Percentiles rank a stretch among this genome's conserved stretches.
Evolutionary conservation across 2,113 vertebrate genomes (phyloP).

Genomic region (Platysternon megacephalum): DNA sequence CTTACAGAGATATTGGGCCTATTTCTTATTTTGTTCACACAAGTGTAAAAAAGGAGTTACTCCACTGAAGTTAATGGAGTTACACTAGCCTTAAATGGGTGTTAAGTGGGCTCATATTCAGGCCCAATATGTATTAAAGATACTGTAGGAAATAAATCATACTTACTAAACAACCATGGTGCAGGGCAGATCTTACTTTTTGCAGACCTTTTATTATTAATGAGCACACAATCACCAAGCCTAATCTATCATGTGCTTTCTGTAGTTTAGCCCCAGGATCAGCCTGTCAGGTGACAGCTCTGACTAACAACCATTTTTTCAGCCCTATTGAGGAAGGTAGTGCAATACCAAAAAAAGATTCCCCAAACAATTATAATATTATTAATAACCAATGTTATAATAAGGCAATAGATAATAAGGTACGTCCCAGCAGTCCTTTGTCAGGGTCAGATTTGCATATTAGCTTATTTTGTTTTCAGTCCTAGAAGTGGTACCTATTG

Average conservation of each 20-base stretch:
- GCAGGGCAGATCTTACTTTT: neutral
- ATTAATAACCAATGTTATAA: neutral
- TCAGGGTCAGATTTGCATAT: neutral
- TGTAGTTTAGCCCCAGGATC: neutral
- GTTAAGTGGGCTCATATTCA: neutral
- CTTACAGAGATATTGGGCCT: neutral
- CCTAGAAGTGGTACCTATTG: neutral
- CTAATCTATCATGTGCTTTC: neutral
- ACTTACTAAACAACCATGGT: rapidly evolving
- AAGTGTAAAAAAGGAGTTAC: neutral
- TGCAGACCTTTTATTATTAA: neutral
- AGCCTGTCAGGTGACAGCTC: neutral
- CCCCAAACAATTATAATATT: neutral
- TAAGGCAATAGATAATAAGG: neutral
- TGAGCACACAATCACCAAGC: neutral
- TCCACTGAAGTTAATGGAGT: neutral
- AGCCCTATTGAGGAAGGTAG: neutral
- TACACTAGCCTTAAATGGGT: neutral
- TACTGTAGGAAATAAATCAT: neutral
- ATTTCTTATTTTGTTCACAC: neutral
- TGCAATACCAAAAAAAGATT: neutral
- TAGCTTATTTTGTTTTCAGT: neutral
- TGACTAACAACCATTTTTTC: too few species aligned
- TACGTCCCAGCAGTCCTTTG: neutral
- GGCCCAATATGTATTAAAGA: neutral